Evolutionary conservation across 1,140 invertebrate species (phyloP).

Genomic region (Frieseomelitta varia): DNA sequence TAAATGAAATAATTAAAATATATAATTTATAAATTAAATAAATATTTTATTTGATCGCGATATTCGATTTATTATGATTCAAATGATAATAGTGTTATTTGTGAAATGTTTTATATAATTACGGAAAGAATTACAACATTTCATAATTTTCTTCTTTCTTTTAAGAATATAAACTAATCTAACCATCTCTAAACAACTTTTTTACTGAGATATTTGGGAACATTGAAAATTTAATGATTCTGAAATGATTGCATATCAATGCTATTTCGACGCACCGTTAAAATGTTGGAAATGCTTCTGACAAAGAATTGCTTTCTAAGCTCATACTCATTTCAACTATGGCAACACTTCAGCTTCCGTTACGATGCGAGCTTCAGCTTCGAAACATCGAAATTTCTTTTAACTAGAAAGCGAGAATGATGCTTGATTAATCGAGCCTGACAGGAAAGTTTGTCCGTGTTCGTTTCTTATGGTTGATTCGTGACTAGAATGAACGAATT

Average conservation of each 20-base stretch:
- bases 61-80: neutral
- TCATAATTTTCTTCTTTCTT: neutral
- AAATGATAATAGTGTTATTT: neutral
- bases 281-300: neutral
- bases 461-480: slow-evolving; percentile 10
- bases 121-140: neutral
- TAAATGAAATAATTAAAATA: neutral
- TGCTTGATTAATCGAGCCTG: slow-evolving; percentile 32
- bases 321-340: slow-evolving; percentile 7
- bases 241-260: neutral
- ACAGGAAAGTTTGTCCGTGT: neutral
- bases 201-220: no score
- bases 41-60: neutral
- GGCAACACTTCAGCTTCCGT: neutral
- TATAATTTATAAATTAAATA: neutral
- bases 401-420: slow-evolving; percentile 1
- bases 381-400: slow-evolving; percentile 20
- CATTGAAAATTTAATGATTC: neutral
- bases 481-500: slow-evolving; percentile 2
- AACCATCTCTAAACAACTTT: neutral
- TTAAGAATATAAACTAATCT: neutral
- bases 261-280: neutral
- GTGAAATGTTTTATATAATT: neutral
- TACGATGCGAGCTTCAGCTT: neutral
- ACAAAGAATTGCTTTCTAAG: neutral